Evolutionary conservation across 2,113 vertebrate genomes (phyloP).

Genomic region (Heloderma charlesbogerti): DNA sequence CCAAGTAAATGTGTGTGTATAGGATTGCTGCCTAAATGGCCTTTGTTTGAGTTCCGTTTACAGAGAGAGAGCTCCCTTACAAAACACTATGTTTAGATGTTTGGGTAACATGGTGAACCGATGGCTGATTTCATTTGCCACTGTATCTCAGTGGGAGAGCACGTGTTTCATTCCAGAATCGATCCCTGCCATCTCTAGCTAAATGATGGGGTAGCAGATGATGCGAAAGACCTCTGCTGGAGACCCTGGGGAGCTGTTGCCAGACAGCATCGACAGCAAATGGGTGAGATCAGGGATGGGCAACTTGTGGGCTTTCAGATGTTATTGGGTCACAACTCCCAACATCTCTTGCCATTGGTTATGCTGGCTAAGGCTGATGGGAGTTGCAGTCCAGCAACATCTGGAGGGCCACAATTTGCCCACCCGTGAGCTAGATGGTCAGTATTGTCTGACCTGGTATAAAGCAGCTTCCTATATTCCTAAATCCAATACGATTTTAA

Average conservation of each 20-base stretch:
- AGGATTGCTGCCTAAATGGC: background rate
- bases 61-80: background rate
- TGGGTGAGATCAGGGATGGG: too few species aligned
- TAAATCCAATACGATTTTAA: background rate
- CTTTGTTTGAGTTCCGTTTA: background rate
- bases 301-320: too few species aligned
- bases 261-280: too few species aligned
- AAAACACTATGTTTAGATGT: background rate
- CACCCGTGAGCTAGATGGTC: too few species aligned
- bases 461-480: too few species aligned
- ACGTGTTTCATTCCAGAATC: background rate
- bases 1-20: background rate
- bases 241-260: too few species aligned
- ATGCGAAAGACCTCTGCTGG: background rate
- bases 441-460: too few species aligned
- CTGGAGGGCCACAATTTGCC: too few species aligned
- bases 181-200: background rate
- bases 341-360: too few species aligned
- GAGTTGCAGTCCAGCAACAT: too few species aligned
- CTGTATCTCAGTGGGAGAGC: background rate
- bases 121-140: background rate
- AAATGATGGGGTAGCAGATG: background rate
- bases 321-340: too few species aligned
- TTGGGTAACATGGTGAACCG: background rate
- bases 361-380: too few species aligned